These are phyloP conservation scores for Temnothorax ravouxi DNA, from an alignment of 2,888 invertebrate species.

Conservation along the genomic window DNA sequence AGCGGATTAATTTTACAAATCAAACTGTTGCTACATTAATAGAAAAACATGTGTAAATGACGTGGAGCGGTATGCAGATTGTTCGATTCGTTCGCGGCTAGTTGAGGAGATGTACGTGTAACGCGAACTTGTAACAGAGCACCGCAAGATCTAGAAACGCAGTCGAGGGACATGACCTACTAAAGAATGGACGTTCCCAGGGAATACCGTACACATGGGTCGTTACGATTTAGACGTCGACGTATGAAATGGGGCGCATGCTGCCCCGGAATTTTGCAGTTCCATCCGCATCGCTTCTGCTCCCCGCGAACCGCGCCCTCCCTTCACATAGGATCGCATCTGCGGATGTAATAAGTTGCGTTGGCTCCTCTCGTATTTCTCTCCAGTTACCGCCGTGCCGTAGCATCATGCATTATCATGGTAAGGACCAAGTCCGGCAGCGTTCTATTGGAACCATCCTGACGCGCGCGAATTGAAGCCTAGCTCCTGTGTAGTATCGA, in stretches of 20 bases:
- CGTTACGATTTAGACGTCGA: conserved; percentile 47
- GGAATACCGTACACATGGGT: conserved; percentile 23
- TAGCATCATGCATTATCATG: conserved; percentile 46
- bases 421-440: conserved; percentile 29
- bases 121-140: conserved; percentile 1
- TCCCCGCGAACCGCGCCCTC: neutral
- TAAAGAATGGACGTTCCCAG: conserved; percentile 30
- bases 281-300: conserved; percentile 9
- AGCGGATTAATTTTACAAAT: neutral
- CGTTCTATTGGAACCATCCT: conserved; percentile 9
- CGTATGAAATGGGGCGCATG: conserved; percentile 44
- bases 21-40: neutral
- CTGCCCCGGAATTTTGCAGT: conserved; percentile 41
- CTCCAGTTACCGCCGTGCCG: neutral
- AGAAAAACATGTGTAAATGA: neutral
- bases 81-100: neutral
- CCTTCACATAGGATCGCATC: conserved; percentile 8
- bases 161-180: conserved; percentile 37
- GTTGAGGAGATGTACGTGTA: neutral
- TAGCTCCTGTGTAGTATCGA: neutral
- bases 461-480: conserved; percentile 21
- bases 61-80: neutral
- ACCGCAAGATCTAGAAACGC: conserved; percentile 3
- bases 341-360: conserved; percentile 51
- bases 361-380: conserved; percentile 39